Evolutionary conservation across 1,140 invertebrate species (phyloP), one percentile per base, ranked within the genome.

Genomic region (Papilio dardanus): DNA sequence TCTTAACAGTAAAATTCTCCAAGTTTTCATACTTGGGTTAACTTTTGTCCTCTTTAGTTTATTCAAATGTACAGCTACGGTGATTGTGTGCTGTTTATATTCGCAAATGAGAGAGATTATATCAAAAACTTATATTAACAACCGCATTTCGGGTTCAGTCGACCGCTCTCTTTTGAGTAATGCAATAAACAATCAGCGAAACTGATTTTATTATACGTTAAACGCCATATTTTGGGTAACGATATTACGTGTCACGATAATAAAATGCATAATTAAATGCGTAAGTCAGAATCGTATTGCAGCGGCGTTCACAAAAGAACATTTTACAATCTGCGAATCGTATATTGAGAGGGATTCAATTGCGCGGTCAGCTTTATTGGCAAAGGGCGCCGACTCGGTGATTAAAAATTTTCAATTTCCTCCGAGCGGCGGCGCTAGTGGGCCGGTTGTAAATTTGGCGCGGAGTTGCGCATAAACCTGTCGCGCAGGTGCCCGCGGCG

Each of bases 371-470:
- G 74, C 54, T 81, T 86, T 77, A 80, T 71, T 77, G 77, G 71
- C 40, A 88, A 91, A 86, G 82, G 81, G 84, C 85, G 86, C 89
- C 89, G 88, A 84, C 83, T 58, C 66, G 79, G 84, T 83, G 81
- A 88, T 90, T 90, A 89, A 91, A 87, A 87, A 85, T 88, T 83
- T 84, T 79, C 81, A 88, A 90, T 91, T 88, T 90, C 86, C 84
- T 83, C 79, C 84, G 75, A 75, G 71, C 79, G 77, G 81, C 79
- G 79, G 66, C 79, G 80, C 78, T 79, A 54, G 71, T 79, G 71
- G 74, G 80, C 54, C 76, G 80, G 84, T 82, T 86, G 86, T 90
- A 91, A 91, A 92, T 91, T 91, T 86, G 81, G 87, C 82, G 81
- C 86, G 75, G 78, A 79, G 80, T 76, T 73, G 81, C 73, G 76